These are phyloP conservation scores for Piprites chloris DNA, from an alignment of 2,113 vertebrate genomes.

Conservation along the genomic window DNA sequence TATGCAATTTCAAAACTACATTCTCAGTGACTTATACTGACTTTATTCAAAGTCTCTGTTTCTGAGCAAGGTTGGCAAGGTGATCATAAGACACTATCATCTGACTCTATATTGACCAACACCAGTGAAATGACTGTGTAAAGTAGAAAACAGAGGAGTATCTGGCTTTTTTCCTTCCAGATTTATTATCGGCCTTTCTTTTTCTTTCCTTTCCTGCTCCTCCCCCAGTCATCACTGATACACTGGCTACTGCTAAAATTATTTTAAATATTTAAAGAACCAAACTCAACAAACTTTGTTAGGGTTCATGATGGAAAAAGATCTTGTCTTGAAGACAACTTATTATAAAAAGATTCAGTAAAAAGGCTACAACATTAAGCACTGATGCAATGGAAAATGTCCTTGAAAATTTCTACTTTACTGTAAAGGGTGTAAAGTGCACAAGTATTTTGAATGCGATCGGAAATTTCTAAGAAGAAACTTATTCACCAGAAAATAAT, in stretches of 20 bases:
- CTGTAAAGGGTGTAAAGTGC: neutral
- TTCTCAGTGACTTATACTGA: neutral
- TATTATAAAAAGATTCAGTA: neutral
- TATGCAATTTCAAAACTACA: neutral
- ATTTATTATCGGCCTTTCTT: neutral
- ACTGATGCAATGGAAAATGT: neutral
- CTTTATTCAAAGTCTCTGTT: neutral
- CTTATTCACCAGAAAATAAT: neutral
- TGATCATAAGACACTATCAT: neutral
- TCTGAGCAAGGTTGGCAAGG: neutral
- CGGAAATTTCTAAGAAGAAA: neutral
- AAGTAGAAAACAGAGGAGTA: neutral
- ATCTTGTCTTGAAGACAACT: neutral
- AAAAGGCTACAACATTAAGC: neutral
- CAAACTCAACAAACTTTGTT: neutral
- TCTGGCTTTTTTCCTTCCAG: neutral
- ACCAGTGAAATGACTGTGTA: neutral
- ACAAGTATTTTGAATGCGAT: neutral
- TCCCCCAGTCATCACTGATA: neutral
- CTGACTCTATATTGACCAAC: neutral
- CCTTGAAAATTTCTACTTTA: neutral
- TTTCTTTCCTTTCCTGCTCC: accelerated
- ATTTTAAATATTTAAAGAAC: neutral
- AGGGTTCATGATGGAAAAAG: neutral
- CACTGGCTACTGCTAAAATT: neutral